Evolutionary conservation across 2,113 vertebrate genomes (phyloP), one percentile per base, ranked within the genome.

Genomic region (Microcebus jonahi): DNA sequence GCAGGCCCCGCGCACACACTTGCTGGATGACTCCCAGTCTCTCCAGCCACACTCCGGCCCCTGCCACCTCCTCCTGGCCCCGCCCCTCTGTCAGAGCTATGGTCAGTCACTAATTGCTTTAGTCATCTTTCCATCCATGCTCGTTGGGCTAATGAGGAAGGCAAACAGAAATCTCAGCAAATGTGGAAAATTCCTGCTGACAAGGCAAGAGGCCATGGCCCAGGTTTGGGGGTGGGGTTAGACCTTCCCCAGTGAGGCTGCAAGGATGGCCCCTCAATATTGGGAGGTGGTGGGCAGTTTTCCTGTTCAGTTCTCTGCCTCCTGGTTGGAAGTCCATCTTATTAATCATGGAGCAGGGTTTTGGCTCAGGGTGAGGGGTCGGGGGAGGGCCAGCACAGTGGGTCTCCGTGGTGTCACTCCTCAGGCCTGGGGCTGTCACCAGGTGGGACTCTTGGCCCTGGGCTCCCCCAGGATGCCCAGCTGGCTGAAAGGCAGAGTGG

Each of bases 161-260:
- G 53, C 95, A 98, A 97, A 98, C 55, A 97, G 97, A 97, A 88
- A 90, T 97, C 93, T 97, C 91, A 95, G 97, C 96, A 93, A 93
- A 92, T 92, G 76, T 90, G 93, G 95, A 97, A 97, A 97, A 94
- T 97, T 97, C 75, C 83, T 82, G 96, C 94, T 98, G 97, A 97
- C 8, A 2, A 86, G 57, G 95, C 20, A 34, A 50, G 76, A 96
- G 94, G 55, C 85, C 13, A 0, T 61, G 45, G 10, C 86, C 50
- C 67, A 86, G 68, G 73, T 76, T 65, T 93, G 55, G 88, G 94
- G 45, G 8, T 42, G 93, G 67, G 42, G 80, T 61, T 31, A 82
- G 86, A 65, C 57, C 63, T 94, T 91, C 36, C 34, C 57, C 53
- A 42, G 0, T 3, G 77, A 57, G 42, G 57, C 65, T 65, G 29